Percentiles rank a stretch among this genome's conserved stretches.
phyloP scores from a whole-genome alignment of 2,113 vertebrate species.

The Erinaceus europaeus region DNA sequence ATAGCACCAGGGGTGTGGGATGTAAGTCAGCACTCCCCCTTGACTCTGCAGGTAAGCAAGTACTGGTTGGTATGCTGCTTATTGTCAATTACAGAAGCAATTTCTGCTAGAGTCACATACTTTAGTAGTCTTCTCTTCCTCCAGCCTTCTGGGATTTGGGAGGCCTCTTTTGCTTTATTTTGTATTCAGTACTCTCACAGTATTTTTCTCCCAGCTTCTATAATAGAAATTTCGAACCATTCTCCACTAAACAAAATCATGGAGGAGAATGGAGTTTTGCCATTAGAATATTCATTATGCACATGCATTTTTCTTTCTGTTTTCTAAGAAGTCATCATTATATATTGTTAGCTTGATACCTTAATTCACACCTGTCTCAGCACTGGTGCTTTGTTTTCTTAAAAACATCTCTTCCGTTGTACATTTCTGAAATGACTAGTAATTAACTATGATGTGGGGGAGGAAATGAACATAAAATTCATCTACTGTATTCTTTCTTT shows the following conservation, averaged over 20 bases:
- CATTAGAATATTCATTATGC: not conserved
- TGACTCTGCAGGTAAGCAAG: constrained; percentile 76
- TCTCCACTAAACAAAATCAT: not conserved
- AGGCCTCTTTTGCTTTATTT: constrained; percentile 30
- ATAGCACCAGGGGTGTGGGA: constrained; percentile 73
- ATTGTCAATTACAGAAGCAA: constrained; percentile 28
- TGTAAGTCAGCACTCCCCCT: constrained; percentile 56
- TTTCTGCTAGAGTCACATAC: constrained; percentile 40
- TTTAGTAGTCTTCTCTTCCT: constrained; percentile 21
- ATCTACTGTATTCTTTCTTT: not conserved
- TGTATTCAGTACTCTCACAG: not conserved
- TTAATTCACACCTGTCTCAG: not conserved
- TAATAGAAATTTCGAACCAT: constrained; percentile 17
- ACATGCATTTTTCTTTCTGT: not conserved
- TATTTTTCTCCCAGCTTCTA: constrained; percentile 12
- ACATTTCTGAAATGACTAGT: constrained; percentile 16
- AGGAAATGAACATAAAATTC: not conserved
- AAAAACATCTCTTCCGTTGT: too few relatives aligned
- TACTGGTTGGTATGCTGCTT: not conserved
- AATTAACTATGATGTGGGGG: not conserved
- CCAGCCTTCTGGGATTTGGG: not conserved
- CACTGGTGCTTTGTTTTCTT: not conserved
- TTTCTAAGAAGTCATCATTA: constrained; percentile 11
- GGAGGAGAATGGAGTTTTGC: not conserved
- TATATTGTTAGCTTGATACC: not conserved